phyloP scores from a whole-genome alignment of 2,888 invertebrate genomes.

The Eubasilissa splendida region DNA sequence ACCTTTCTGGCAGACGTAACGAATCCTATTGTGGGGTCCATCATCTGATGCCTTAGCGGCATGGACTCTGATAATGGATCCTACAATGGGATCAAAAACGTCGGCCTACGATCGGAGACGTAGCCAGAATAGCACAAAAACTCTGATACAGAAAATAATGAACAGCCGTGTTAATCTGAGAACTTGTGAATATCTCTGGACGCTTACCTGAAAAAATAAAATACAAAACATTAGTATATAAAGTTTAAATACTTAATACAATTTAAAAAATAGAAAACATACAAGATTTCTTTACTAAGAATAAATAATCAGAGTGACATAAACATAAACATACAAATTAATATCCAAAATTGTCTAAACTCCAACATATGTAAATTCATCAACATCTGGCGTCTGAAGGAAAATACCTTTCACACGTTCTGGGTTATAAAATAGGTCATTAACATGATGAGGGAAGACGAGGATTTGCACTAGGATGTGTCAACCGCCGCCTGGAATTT shows the following conservation, averaged over 20 bases:
- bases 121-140: no score
- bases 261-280: conserved; percentile 10
- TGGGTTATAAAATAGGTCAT: conserved; percentile 7
- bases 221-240: background rate
- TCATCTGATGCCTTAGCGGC: no score
- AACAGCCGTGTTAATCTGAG: background rate
- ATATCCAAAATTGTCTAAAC: background rate
- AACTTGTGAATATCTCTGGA: background rate
- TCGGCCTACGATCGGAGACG: no score
- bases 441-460: background rate
- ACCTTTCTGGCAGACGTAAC: no score
- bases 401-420: conserved; percentile 24
- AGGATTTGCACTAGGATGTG: conserved; percentile 22
- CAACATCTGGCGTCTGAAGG: conserved; percentile 13
- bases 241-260: background rate
- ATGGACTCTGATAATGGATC: no score
- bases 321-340: background rate
- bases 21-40: no score
- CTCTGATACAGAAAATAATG: background rate
- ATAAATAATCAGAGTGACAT: background rate
- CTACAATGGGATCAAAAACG: no score
- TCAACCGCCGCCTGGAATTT: background rate
- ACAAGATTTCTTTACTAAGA: background rate
- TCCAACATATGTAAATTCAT: background rate
- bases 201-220: conserved; percentile 26